Evolutionary conservation across 2,113 vertebrate species (phyloP), one percentile per base, ranked within the genome.

Genomic region (Austrofundulus limnaeus): DNA sequence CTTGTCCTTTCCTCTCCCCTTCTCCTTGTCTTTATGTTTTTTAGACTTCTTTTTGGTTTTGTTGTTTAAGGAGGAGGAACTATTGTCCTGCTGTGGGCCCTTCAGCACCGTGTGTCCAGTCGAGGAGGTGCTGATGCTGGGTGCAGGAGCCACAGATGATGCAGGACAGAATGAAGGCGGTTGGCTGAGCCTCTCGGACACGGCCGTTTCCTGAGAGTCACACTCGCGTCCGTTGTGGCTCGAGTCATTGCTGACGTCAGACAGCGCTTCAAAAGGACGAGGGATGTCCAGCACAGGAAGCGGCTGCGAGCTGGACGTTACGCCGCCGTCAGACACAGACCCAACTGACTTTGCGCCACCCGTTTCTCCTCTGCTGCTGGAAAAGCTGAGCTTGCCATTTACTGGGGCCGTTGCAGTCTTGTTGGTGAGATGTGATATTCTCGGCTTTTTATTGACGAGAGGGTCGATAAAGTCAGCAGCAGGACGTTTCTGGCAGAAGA

Each of bases 31-130:
- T 90, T 94, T 96, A 92, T 97, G 95, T 86, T 97, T 99, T 93
- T 97, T 98, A 16, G 94, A 94, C 72, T 96, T 98, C 84, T 95
- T 98, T 91, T 91, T 96, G 69, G 89, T 87, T 82, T 97, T 97
- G 24, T 82, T 86, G 1, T 91, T 93, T 1, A 80, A 56, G 2
- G 89, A 75, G 50, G 91, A 39, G 21, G 89, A 79, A 28, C 69
- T 91, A 54, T 84, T 91, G 2, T 87, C 78, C 56, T 67, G 83
- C 1, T n/a, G n/a, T n/a, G 63, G 85, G 71, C 4, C 87, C 16
- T 49, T 70, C 47, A 55, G 91, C 77, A 68, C 77, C 0, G 61
- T 43, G 67, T 70, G 80, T 52, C 68, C 58, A 1, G 75, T 80
- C n/a, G 89, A 75, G 4, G 77, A 48, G 6, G 81, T 68, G 52